A percentile compares a stretch with the other conserved stretches of the same genome.
Conservation (phyloP, 2,113 vertebrate genomes). For the Plecotus auritus region DNA sequence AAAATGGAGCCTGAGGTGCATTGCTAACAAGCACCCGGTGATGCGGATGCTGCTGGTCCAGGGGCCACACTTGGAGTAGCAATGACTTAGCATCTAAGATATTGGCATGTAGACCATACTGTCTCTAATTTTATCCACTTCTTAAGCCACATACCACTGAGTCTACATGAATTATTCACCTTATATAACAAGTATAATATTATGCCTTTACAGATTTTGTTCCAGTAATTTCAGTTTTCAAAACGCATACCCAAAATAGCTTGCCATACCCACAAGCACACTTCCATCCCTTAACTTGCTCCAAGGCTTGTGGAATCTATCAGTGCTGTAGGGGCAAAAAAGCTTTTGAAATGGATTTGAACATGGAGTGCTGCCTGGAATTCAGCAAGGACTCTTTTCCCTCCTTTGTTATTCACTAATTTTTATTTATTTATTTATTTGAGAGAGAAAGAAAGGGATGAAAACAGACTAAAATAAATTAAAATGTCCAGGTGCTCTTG, state of each 20-base stretch:
- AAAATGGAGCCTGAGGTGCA: not conserved
- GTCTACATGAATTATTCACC: slow-evolving; percentile 46
- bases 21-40: not conserved
- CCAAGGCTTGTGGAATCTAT: slow-evolving; percentile 40
- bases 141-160: not conserved
- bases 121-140: not conserved
- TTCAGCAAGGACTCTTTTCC: not conserved
- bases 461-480: slow-evolving; percentile 41
- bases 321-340: not conserved
- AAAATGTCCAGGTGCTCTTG: not conserved
- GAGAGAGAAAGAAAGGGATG: not conserved
- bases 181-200: slow-evolving; percentile 46
- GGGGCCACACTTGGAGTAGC: not conserved
- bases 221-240: slow-evolving; percentile 55
- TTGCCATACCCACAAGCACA: slow-evolving; percentile 41
- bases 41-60: not conserved
- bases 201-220: slow-evolving; percentile 55
- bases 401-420: not conserved
- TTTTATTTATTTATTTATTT: not conserved
- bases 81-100: not conserved
- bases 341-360: slow-evolving; percentile 55
- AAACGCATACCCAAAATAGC: slow-evolving; percentile 59
- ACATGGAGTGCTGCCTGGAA: not conserved
- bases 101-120: not conserved
- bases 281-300: slow-evolving; percentile 34